These are phyloP conservation scores for Cancer borealis DNA, from an alignment of 2,888 invertebrate species.

Conservation along the genomic window DNA sequence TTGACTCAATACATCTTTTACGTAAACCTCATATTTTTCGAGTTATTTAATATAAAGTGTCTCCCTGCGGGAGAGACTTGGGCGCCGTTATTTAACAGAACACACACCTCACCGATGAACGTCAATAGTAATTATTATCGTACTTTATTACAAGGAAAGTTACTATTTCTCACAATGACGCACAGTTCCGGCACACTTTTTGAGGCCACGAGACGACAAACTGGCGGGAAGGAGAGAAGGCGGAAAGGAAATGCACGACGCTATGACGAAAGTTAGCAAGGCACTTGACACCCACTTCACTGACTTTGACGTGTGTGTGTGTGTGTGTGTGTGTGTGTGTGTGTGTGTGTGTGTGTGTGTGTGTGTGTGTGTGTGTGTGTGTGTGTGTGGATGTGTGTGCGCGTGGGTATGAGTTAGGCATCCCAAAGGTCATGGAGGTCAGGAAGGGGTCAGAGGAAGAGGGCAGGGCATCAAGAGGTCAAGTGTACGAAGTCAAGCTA, in stretches of 20 bases:
- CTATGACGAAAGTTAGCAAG: background rate
- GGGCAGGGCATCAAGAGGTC: background rate
- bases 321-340: background rate
- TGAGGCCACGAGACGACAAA: no score
- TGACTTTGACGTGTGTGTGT: background rate
- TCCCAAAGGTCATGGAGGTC: background rate
- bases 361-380: background rate
- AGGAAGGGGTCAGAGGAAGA: background rate
- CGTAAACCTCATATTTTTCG: no score
- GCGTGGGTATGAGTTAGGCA: background rate
- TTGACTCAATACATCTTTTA: no score
- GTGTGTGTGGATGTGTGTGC: background rate
- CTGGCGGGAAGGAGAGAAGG: background rate
- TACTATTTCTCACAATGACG: no score
- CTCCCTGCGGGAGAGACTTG: no score
- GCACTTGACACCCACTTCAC: conserved; percentile 11
- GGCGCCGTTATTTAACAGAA: no score
- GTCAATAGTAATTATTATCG: no score
- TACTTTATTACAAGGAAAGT: no score
- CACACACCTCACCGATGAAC: no score
- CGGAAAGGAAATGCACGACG: background rate
- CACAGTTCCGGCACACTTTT: no score
- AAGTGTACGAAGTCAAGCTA: background rate
- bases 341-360: background rate
- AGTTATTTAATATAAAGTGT: no score